Conservation (phyloP, 2,888 invertebrate species). For the Papilio gigon region DNA sequence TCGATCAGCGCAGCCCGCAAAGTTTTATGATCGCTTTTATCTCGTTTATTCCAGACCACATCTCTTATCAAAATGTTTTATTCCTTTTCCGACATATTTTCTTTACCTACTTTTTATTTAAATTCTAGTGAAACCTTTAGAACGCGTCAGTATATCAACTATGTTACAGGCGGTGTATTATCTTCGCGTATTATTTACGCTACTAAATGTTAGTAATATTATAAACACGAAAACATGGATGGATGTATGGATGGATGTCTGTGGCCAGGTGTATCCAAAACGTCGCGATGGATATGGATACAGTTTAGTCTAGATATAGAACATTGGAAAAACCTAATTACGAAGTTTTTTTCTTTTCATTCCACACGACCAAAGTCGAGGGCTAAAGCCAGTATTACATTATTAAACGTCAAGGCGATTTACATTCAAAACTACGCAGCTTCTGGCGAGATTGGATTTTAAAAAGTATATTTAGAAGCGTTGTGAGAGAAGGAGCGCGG, state of each 20-base stretch:
- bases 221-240: too few relatives aligned
- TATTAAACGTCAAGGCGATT: background rate
- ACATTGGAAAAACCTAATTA: too few relatives aligned
- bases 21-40: background rate
- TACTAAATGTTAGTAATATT: too few relatives aligned
- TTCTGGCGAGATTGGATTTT: constrained; percentile 17
- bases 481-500: background rate
- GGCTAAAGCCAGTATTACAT: background rate
- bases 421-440: constrained; percentile 17
- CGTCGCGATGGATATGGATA: too few relatives aligned
- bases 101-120: too few relatives aligned
- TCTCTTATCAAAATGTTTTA: background rate
- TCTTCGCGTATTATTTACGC: too few relatives aligned
- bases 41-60: background rate
- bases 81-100: too few relatives aligned
- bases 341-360: background rate
- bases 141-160: background rate
- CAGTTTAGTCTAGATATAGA: too few relatives aligned
- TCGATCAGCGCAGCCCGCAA: background rate
- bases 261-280: too few relatives aligned
- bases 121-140: background rate
- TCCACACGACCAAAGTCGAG: background rate
- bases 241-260: too few relatives aligned
- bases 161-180: too few relatives aligned
- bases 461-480: constrained; percentile 19